These are phyloP conservation scores for Epicampocera succincta DNA, from an alignment of 2,888 invertebrate species.

Conservation along the genomic window DNA sequence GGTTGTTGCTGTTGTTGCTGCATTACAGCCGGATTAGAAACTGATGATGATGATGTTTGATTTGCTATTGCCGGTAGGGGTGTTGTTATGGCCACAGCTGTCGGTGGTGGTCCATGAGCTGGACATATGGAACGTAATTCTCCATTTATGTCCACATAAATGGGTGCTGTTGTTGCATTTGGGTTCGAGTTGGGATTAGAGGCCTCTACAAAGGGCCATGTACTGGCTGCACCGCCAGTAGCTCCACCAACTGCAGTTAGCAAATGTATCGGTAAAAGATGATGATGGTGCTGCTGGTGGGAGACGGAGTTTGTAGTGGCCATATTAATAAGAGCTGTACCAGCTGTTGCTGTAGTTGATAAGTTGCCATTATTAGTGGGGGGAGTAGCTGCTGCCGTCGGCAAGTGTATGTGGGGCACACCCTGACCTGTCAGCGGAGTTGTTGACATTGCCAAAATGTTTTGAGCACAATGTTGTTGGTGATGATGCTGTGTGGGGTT, in stretches of 20 bases:
- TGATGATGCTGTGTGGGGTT: conserved; percentile 57
- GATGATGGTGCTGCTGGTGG: conserved; percentile 39
- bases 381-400: conserved; percentile 76
- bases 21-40: conserved; percentile 31
- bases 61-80: conserved; percentile 53
- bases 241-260: conserved; percentile 52
- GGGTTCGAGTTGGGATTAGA: background rate
- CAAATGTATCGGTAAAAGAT: conserved; percentile 62
- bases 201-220: conserved; percentile 55
- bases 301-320: conserved; percentile 75
- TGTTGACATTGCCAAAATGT: conserved; percentile 67
- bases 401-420: conserved; percentile 72
- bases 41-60: conserved; percentile 25
- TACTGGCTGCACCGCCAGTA: background rate
- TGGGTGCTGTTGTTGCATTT: conserved; percentile 76
- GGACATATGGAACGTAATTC: conserved; percentile 83
- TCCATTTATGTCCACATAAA: conserved; percentile 85
- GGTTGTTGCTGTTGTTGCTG: conserved; percentile 57
- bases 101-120: conserved; percentile 79
- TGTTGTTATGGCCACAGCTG: conserved; percentile 39
- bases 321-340: conserved; percentile 82
- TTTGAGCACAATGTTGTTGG: conserved; percentile 76
- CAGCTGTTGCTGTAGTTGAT: conserved; percentile 76
- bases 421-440: conserved; percentile 54
- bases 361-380: conserved; percentile 81